Conservation (phyloP, 2,888 invertebrate species). For the Apamea sordens region DNA sequence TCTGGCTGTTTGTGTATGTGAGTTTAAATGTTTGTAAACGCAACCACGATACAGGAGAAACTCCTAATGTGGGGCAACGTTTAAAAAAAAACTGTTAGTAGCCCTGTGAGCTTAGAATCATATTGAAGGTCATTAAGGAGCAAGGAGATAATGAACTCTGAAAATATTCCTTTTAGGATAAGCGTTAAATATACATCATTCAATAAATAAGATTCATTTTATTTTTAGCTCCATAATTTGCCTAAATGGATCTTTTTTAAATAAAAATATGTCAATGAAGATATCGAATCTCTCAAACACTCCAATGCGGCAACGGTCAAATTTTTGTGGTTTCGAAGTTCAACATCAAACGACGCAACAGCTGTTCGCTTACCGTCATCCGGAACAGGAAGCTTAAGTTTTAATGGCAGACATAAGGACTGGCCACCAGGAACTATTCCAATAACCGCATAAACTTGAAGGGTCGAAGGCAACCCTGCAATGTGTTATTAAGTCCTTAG, state of each 20-base stretch:
- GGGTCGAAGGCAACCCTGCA: background rate
- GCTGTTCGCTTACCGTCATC: slow-evolving; percentile 4
- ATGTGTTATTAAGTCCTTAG: slow-evolving; percentile 1
- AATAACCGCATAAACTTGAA: slow-evolving; percentile 38
- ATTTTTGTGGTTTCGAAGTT: background rate
- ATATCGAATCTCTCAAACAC: background rate
- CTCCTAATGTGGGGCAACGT: too few relatives aligned
- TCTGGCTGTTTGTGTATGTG: too few relatives aligned
- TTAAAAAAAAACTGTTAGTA: background rate
- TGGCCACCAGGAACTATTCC: slow-evolving; percentile 40
- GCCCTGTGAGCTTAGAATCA: background rate
- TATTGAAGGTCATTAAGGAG: background rate
- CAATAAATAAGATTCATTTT: background rate
- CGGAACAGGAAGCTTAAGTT: slow-evolving; percentile 42
- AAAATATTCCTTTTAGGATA: background rate
- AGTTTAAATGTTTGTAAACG: too few relatives aligned
- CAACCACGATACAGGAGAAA: too few relatives aligned
- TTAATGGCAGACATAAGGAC: slow-evolving; percentile 12
- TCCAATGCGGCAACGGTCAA: background rate
- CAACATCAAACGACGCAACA: slow-evolving; percentile 18
- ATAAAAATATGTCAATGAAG: background rate
- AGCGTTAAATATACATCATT: background rate
- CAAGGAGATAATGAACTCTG: background rate
- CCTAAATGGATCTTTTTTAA: background rate
- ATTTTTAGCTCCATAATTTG: background rate